Percentiles rank a stretch among this genome's conserved stretches.
Evolutionary conservation across 1,140 invertebrate genomes (phyloP).

Genomic region (Drosophila truncata): DNA sequence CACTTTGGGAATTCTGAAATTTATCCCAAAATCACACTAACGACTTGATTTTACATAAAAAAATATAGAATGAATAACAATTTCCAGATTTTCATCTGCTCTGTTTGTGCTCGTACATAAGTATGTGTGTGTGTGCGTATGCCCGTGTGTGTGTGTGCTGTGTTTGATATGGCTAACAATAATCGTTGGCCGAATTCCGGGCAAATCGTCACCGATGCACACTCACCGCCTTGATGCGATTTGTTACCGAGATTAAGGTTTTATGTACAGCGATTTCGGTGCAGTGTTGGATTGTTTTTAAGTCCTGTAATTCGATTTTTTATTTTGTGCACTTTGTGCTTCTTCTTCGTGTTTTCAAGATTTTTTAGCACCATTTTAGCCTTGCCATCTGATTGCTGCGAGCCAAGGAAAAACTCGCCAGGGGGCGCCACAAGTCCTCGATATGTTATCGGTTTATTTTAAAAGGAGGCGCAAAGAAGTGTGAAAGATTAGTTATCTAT

Average conservation of each 20-base stretch:
- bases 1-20: not conserved
- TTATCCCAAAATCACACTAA: not conserved
- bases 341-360: constrained; percentile 45
- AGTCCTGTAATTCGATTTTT: constrained; percentile 58
- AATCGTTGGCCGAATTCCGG: constrained; percentile 1
- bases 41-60: constrained; percentile 1
- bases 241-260: not conserved
- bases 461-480: not conserved
- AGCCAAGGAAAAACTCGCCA: not conserved
- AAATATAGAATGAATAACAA: constrained; percentile 13
- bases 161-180: constrained; percentile 38
- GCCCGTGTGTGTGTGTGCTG: constrained; percentile 22
- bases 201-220: not conserved
- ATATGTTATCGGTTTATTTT: not conserved
- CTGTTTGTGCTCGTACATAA: constrained; percentile 19
- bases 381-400: constrained; percentile 42
- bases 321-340: constrained; percentile 66
- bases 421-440: not conserved
- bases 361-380: constrained; percentile 37
- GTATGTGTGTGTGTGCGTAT: constrained; percentile 23
- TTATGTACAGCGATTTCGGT: not conserved
- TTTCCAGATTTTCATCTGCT: constrained; percentile 65
- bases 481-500: too few relatives aligned
- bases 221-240: not conserved
- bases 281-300: constrained; percentile 35